Evolutionary conservation across 2,888 invertebrate species (phyloP), one percentile per base, ranked within the genome.

Genomic region (Leucozona laternaria): DNA sequence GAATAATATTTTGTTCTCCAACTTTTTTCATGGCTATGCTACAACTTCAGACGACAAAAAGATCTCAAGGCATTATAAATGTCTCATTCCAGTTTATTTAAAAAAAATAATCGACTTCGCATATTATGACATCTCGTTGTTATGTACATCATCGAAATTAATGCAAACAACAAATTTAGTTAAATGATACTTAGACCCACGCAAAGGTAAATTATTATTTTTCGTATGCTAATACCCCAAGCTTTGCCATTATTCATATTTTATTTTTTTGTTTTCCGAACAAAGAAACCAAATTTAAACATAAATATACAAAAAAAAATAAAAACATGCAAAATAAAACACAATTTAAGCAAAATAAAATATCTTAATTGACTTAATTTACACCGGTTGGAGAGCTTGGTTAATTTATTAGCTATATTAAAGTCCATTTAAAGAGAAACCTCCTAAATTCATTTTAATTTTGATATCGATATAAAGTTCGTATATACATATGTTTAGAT

Each of bases 301-400:
- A 25, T 55, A 43, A 60, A 43, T 17, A 15, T 40, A 13, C 1
- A 34, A 5, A 4, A 28, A 25, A 28, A 37, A 17, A 43, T 8
- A 13, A 20, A 45, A 50, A 66, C 62, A 71, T 22, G 66, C 66
- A 62, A 53, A 80, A 80, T 68, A 58, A 57, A 73, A 75, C 62
- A 43, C 70, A 73, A 81, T 70, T 82, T 71, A 53, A 70, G 57
- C 58, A 75, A 82, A 81, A 86, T 82, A 86, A 82, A 79, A 79
- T 86, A 75, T 82, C 82, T 86, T 82, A 86, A 86, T 86, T 82
- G 86, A 79, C 78, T 79, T 64, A 79, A 86, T 78, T 78, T 75
- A 79, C 68, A 62, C 34, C 75, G 78, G 53, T 82, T 66, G 75
- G 82, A 79, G 82, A 79, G 73, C 75, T 82, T 75, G 75, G 71